A percentile compares a stretch with the other conserved stretches of the same genome.
These are phyloP conservation scores for Neuroterus valhalla DNA, from an alignment of 1,140 invertebrate genomes.

Conservation along the genomic window DNA sequence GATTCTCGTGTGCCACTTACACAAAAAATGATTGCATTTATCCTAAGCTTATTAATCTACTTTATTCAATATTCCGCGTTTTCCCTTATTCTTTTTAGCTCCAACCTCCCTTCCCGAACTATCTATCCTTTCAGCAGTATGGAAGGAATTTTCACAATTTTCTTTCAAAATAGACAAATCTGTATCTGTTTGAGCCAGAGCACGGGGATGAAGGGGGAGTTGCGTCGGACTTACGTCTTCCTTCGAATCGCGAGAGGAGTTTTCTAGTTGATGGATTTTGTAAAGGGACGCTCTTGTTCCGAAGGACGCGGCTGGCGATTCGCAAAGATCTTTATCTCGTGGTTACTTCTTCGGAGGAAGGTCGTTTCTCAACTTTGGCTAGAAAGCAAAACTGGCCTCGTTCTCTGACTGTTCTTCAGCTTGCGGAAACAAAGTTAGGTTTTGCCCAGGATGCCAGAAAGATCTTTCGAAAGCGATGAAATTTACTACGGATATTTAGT, in stretches of 20 bases:
- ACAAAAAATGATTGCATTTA: slow-evolving; percentile 28
- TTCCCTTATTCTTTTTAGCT: slow-evolving; percentile 31
- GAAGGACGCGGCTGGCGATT: slow-evolving; percentile 38
- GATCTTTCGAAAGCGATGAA: not conserved
- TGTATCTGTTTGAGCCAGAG: not conserved
- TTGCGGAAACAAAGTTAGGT: slow-evolving; percentile 13
- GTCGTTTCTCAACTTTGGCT: not conserved
- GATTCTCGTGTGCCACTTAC: slow-evolving; percentile 59
- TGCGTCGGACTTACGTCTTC: slow-evolving; percentile 40
- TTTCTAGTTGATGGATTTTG: not conserved
- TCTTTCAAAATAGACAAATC: not conserved
- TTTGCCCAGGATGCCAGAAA: not conserved
- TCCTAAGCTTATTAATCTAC: slow-evolving; percentile 33
- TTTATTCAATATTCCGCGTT: slow-evolving; percentile 18
- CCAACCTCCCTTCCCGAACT: slow-evolving; percentile 25
- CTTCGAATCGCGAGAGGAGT: slow-evolving; percentile 1
- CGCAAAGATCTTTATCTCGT: slow-evolving; percentile 38
- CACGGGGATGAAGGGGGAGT: slow-evolving; percentile 45
- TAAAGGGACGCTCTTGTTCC: slow-evolving; percentile 17
- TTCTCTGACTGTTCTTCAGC: not conserved
- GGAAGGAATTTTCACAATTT: not conserved
- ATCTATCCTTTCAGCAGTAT: slow-evolving; percentile 5
- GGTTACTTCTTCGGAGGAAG: slow-evolving; percentile 27
- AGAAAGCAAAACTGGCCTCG: slow-evolving; percentile 15
- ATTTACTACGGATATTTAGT: not conserved